These are phyloP conservation scores for Marronus borbonicus DNA, from an alignment of 2,888 invertebrate genomes.

Conservation along the genomic window DNA sequence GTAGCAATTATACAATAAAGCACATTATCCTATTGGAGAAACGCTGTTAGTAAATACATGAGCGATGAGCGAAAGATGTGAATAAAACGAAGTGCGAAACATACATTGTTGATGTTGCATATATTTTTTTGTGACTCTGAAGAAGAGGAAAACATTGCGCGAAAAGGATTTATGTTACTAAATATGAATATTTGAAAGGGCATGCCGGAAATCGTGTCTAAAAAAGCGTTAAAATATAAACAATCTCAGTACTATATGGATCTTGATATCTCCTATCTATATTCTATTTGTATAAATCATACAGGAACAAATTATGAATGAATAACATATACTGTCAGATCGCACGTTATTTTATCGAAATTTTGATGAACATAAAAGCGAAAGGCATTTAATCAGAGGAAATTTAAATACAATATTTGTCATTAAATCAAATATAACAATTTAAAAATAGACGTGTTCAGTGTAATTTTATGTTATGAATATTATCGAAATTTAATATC, in stretches of 20 bases:
- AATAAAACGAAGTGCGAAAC: too few species aligned
- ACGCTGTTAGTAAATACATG: background rate
- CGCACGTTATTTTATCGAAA: conserved; percentile 33
- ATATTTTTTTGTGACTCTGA: background rate
- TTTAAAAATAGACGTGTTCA: too few species aligned
- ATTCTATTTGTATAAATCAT: conserved; percentile 41
- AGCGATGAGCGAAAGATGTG: background rate
- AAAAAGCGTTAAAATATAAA: conserved; percentile 43
- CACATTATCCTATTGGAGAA: background rate
- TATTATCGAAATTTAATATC: too few species aligned
- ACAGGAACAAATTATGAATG: conserved; percentile 42
- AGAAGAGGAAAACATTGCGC: too few species aligned
- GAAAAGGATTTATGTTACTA: background rate
- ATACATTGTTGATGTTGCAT: background rate
- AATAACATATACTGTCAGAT: conserved; percentile 32
- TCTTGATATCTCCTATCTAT: conserved; percentile 34
- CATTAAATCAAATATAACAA: too few species aligned
- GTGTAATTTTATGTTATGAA: too few species aligned
- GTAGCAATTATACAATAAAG: conserved; percentile 5
- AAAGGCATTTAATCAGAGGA: background rate
- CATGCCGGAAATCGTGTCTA: conserved; percentile 36
- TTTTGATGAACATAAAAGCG: background rate
- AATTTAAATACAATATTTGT: background rate
- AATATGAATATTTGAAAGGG: background rate
- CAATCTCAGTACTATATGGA: conserved; percentile 13